Percentiles rank a stretch among this genome's conserved stretches.
phyloP scores from a whole-genome alignment of 2,797 vertebrate species.

The Helostoma temminkii region DNA sequence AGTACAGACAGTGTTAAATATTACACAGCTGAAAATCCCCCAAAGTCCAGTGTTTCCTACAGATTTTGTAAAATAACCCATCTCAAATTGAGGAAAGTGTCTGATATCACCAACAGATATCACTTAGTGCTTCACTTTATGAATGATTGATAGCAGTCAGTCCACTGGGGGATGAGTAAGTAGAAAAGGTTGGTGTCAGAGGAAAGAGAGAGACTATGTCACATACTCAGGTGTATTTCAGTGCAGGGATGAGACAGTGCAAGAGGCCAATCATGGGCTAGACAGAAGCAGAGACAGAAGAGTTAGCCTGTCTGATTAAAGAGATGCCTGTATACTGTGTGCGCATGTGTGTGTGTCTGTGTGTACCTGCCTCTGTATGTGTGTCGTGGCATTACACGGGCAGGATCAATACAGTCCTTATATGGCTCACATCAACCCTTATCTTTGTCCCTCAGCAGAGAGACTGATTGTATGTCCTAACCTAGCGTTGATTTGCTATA shows the following conservation, averaged over 20 bases:
- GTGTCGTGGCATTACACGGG: conserved; percentile 44
- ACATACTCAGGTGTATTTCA: conserved; percentile 24
- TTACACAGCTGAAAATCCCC: conserved; percentile 2
- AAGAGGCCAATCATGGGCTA: conserved; percentile 15
- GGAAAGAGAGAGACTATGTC: conserved; percentile 18
- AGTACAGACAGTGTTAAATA: background rate
- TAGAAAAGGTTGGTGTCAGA: conserved; percentile 25
- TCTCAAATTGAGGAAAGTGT: conserved; percentile 21
- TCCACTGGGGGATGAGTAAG: conserved; percentile 26
- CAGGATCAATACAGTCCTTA: conserved; percentile 62
- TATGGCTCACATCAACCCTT: conserved; percentile 45
- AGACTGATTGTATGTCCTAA: conserved; percentile 50
- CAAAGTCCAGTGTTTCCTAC: conserved; percentile 18
- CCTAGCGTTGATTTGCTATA: conserved; percentile 46
- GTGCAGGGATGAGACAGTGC: conserved; percentile 15
- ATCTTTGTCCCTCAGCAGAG: conserved; percentile 8
- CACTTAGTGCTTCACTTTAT: conserved; percentile 52
- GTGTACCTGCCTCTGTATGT: background rate
- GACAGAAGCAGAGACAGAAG: conserved; percentile 31
- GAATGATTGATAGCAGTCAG: conserved; percentile 64
- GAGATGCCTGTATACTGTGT: conserved; percentile 13
- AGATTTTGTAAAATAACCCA: conserved; percentile 38
- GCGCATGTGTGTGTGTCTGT: conserved; percentile 17
- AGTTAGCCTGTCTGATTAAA: conserved; percentile 56
- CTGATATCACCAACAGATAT: conserved; percentile 36